phyloP scores from a whole-genome alignment of 2,797 vertebrate genomes.

The Sebastes umbrosus region DNA sequence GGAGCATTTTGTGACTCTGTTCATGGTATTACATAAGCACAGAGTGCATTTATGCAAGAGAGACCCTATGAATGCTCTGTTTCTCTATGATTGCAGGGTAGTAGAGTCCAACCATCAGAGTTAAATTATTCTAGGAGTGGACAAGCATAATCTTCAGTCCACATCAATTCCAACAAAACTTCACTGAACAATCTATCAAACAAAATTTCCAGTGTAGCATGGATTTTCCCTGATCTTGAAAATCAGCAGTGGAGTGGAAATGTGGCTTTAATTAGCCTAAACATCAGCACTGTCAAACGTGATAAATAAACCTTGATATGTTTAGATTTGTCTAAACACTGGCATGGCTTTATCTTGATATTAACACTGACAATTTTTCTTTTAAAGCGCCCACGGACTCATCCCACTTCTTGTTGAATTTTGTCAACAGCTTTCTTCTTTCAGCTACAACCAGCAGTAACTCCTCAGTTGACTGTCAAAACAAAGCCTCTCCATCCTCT shows the following conservation, averaged over 20 bases:
- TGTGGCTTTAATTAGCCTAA: slow-evolving; percentile 8
- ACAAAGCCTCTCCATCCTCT: slow-evolving; percentile 17
- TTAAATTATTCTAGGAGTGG: background rate
- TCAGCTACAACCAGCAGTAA: slow-evolving; percentile 4
- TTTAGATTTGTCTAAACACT: slow-evolving; percentile 13
- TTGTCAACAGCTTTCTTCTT: slow-evolving; percentile 1
- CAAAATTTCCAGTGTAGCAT: background rate
- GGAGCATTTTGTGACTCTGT: background rate
- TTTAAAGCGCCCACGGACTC: background rate
- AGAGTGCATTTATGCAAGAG: background rate
- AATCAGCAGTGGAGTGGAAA: background rate
- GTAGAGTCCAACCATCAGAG: background rate
- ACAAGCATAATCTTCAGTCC: background rate
- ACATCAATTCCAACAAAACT: background rate
- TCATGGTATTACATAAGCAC: background rate
- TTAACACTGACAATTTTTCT: background rate
- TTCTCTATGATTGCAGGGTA: background rate
- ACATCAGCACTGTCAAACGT: slow-evolving; percentile 15
- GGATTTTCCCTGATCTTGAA: slow-evolving; percentile 2
- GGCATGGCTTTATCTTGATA: background rate
- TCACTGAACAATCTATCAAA: background rate
- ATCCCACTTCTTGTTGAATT: background rate
- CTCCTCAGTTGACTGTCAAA: slow-evolving; percentile 11
- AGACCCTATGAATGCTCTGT: background rate
- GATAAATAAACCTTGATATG: slow-evolving; percentile 8